Evolutionary conservation across 2,797 vertebrate genomes (phyloP), one percentile per base, ranked within the genome.

Genomic region (Ptychadena robeensis): DNA sequence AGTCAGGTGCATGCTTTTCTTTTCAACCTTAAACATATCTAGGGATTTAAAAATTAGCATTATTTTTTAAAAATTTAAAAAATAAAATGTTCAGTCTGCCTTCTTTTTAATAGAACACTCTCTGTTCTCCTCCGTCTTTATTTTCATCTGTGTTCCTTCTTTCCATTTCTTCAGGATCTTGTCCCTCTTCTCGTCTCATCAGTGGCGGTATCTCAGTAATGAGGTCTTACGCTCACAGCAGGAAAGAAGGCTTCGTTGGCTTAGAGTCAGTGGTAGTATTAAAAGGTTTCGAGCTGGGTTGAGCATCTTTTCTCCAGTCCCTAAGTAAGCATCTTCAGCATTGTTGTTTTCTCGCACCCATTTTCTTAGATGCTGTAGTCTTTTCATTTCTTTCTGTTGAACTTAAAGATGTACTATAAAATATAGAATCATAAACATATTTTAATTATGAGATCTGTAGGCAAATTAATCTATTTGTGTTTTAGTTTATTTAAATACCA

Each of bases 171-270:
- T 82, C 87, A 99, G 98, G 92, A 98, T 99, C 91, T 92, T 99
- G 92, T 95, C 96, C 88, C 96, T 98, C 86, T 99, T 99, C 91
- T 98, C 97, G 3, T 97, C 97, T 4, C 97, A 99, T 92, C 98
- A 99, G 94, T 99, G 98, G 97, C 98, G 98, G 88, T 97, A 99
- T 87, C 96, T 99, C 86, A 99, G 97, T 93, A 99, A 99, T 63
- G 98, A 99, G 92, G 98, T 98, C 93, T 94, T 99, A 86, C 98
- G 99, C 91, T 96, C 96, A 69, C 98, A 99, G 92, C 98, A 99
- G 89, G 97, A 99, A 90, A 99, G 99, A 90, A 93, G 98, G 59
- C 97, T 98, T 91, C 97, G 96, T 92, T 99, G 97, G 98, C 98
- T 99, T 93, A 98, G 98, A 93, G 95, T 97, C 0, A 97, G 97